Base-by-base conservation (phyloP, 2,113 vertebrate species). In the Colistium nudipinnis region DNA sequence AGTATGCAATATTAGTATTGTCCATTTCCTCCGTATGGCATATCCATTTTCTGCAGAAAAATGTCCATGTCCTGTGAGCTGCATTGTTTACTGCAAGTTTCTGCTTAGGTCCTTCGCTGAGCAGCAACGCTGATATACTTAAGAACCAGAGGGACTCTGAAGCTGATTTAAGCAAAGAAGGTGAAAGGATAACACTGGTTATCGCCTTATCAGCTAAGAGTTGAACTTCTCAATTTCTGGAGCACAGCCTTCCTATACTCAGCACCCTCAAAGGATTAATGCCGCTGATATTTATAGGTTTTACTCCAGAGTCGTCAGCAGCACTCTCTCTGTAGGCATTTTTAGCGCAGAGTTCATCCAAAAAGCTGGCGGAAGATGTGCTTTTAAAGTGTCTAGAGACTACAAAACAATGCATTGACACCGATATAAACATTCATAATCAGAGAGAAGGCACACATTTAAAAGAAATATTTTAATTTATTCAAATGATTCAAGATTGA, bases 381-480 rank as follows among this genome's bases (percentile, higher is more conserved):
- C 4, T 31, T 27, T 43, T n/a, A n/a, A n/a, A n/a, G 4, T 4
- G 31, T 63, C n/a, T 41, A 4, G 14, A n/a, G 24, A 31, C 13
- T 4, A 19, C 4, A 57, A 49, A 35, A 9, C 9, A 36, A 61
- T 17, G 6, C 5, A 33, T 8, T 4, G 6, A 47, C 24, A 71
- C 27, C 43, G 56, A 76, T 14, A 36, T 39, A 2, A 36, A 74
- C 25, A 66, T 57, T 35, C 19, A 45, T n/a, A 24, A 39, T 38
- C 45, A 75, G 22, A 62, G 38, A 67, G 62, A 62, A 30, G 27
- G 62, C 19, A 67, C 31, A 54, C 27, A 17, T 54, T 80, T 76
- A 86, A 91, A 90, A 91, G 83, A 89, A 78, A 91, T 62, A 20
- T 64, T 89, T 89, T 82, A 76, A 77, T 90, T 91, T 80, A 59